Evolutionary conservation across 1,140 invertebrate species (phyloP).

Genomic region (Radopholus similis): DNA sequence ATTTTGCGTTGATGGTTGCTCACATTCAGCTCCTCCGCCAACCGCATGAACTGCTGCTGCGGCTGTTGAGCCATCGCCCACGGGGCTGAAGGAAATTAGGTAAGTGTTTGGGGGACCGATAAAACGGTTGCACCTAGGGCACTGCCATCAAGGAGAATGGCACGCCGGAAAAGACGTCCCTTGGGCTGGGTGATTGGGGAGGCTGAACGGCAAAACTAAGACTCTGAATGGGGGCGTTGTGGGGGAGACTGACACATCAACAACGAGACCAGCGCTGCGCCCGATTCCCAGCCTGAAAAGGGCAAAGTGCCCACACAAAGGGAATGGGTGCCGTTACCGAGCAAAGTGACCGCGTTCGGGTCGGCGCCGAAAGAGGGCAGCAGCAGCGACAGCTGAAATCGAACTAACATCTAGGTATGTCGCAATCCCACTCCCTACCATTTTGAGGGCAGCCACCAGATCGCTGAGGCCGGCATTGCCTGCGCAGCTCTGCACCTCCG

Average conservation of each 20-base stretch:
- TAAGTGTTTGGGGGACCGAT: not conserved
- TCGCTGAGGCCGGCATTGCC: conserved; percentile 57
- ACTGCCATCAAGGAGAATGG: conserved; percentile 56
- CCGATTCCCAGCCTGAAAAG: conserved; percentile 53
- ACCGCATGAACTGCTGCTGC: conserved; percentile 51
- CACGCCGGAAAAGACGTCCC: conserved; percentile 51
- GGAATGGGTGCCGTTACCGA: conserved; percentile 47
- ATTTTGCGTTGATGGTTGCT: not conserved
- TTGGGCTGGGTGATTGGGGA: conserved; percentile 59
- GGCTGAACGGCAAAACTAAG: conserved; percentile 50
- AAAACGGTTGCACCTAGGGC: conserved; percentile 15
- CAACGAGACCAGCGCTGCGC: conserved; percentile 42
- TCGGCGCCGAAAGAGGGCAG: conserved; percentile 62
- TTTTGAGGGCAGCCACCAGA: conserved; percentile 60
- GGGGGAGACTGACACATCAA: not conserved
- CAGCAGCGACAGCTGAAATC: conserved; percentile 3
- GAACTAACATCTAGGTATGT: not conserved
- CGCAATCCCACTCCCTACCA: conserved; percentile 54
- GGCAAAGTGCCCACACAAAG: not conserved
- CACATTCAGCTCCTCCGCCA: conserved; percentile 49
- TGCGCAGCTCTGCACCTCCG: conserved; percentile 49
- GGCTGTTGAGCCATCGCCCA: conserved; percentile 56
- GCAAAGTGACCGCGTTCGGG: conserved; percentile 60
- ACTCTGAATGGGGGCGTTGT: not conserved
- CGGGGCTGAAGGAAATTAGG: conserved; percentile 27